Conservation (phyloP, 2,797 vertebrate species). For the Mionectes olivaceus region DNA sequence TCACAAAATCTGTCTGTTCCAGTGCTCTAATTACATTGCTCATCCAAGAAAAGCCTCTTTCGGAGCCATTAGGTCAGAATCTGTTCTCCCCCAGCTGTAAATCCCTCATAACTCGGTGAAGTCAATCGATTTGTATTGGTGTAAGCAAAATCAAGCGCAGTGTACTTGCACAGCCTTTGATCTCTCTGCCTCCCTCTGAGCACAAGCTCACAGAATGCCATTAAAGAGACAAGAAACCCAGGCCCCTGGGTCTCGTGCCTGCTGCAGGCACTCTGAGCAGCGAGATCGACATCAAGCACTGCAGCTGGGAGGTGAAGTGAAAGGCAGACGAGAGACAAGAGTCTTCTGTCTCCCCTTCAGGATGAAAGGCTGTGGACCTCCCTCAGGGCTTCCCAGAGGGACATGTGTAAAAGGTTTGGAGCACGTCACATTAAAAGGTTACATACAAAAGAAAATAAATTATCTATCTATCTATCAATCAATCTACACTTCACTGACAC, state of each 20-base stretch:
- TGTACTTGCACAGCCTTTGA: constrained; percentile 42
- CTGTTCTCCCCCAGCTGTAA: constrained; percentile 55
- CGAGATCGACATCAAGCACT: not conserved
- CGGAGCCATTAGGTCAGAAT: constrained; percentile 62
- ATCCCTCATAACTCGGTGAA: constrained; percentile 59
- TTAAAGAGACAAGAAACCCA: constrained; percentile 26
- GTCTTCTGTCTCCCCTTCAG: not conserved
- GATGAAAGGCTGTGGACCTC: not conserved
- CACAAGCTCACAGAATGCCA: constrained; percentile 17
- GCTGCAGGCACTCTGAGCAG: not conserved
- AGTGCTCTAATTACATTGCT: constrained; percentile 70
- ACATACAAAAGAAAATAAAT: not conserved
- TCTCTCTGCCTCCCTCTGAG: constrained; percentile 22
- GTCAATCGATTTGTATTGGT: constrained; percentile 61
- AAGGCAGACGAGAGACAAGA: constrained; percentile 4
- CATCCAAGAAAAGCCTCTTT: constrained; percentile 59
- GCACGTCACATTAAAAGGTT: not conserved
- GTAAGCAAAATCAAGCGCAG: constrained; percentile 48
- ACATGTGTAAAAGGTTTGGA: not conserved
- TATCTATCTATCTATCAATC: not conserved
- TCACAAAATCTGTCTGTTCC: constrained; percentile 53
- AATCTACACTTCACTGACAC: not conserved
- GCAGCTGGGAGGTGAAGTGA: not conserved
- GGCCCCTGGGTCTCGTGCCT: not conserved
- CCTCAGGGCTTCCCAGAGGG: not conserved